Percentiles rank a stretch among this genome's conserved stretches.
Conservation (phyloP, 2,797 vertebrate genomes). For the Carapus acus region DNA sequence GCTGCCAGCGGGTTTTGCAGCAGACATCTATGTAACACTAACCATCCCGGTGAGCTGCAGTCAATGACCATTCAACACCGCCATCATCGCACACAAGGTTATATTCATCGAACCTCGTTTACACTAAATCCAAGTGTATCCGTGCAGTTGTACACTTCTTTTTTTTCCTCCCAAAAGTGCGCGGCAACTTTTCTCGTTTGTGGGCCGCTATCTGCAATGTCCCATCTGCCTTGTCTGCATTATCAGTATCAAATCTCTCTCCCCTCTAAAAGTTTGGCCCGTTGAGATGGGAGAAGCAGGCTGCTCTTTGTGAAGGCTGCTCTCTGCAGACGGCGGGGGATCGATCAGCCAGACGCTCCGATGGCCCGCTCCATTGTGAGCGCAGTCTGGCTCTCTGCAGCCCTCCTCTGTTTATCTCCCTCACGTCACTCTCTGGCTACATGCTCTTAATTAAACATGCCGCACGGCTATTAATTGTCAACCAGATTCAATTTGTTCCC, state of each 20-base stretch:
- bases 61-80: slow-evolving; percentile 30
- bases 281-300: slow-evolving; percentile 44
- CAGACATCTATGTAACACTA: slow-evolving; percentile 54
- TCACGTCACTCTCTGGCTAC: slow-evolving; percentile 61
- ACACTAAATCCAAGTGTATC: slow-evolving; percentile 24
- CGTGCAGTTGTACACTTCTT: slow-evolving; percentile 28
- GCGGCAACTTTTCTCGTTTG: slow-evolving; percentile 50
- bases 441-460: slow-evolving; percentile 77
- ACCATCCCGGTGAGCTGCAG: slow-evolving; percentile 39
- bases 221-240: slow-evolving; percentile 57
- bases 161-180: slow-evolving; percentile 8
- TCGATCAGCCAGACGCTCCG: slow-evolving; percentile 68
- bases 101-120: slow-evolving; percentile 26
- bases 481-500: slow-evolving; percentile 76
- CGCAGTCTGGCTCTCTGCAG: slow-evolving; percentile 55
- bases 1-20: slow-evolving; percentile 43
- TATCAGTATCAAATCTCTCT: slow-evolving; percentile 62
- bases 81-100: slow-evolving; percentile 44
- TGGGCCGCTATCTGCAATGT: slow-evolving; percentile 50
- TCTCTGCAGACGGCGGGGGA: slow-evolving; percentile 64
- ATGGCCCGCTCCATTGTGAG: slow-evolving; percentile 69
- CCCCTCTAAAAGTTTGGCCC: slow-evolving; percentile 51
- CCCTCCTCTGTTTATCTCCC: slow-evolving; percentile 69
- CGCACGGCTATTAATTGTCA: slow-evolving; percentile 75
- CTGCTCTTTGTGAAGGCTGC: slow-evolving; percentile 62